Evolutionary conservation across 2,888 invertebrate genomes (phyloP).

Genomic region (Dryobotodes eremita): DNA sequence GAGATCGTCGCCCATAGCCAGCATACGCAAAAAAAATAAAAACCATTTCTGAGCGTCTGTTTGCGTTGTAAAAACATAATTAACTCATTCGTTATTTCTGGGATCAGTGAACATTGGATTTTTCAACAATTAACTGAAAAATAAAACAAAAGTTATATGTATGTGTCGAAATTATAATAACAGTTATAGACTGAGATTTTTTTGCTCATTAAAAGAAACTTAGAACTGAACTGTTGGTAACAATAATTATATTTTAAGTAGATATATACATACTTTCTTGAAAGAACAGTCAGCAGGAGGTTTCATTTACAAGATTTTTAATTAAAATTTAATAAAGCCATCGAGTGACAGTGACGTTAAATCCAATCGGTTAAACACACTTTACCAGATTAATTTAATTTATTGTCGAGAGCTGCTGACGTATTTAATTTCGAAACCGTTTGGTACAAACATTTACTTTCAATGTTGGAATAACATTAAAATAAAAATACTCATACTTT

Average conservation of each 20-base stretch:
- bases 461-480: neutral
- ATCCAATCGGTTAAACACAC: neutral
- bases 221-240: neutral
- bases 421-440: neutral
- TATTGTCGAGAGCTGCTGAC: constrained; percentile 1
- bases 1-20: neutral
- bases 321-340: neutral
- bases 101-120: neutral
- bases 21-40: neutral
- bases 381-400: neutral
- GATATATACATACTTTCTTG: too few species aligned
- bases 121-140: neutral
- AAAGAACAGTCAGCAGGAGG: neutral
- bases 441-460: neutral
- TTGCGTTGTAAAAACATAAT: constrained; percentile 14
- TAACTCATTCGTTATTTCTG: constrained; percentile 3
- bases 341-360: neutral
- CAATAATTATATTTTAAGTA: neutral
- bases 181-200: neutral
- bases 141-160: neutral
- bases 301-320: neutral
- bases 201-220: neutral
- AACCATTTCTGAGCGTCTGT: constrained; percentile 17
- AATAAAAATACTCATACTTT: constrained; percentile 4
- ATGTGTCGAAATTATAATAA: neutral